phyloP scores from a whole-genome alignment of 2,888 invertebrate genomes.

The Isotomurus palustris region DNA sequence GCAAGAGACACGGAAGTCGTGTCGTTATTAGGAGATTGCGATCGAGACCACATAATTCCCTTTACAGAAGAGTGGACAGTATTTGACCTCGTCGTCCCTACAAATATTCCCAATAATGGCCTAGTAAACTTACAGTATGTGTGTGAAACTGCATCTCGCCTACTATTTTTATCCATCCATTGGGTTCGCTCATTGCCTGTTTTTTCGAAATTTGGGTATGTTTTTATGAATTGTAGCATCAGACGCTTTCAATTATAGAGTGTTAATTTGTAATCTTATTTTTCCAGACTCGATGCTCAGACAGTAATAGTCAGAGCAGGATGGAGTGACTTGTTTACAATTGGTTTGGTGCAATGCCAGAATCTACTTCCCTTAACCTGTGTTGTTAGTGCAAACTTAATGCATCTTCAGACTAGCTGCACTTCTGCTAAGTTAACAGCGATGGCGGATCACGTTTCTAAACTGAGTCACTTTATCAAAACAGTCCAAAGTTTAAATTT shows the following conservation, averaged over 20 bases:
- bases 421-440: slow-evolving; percentile 31
- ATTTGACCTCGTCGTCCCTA: slow-evolving; percentile 70
- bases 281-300: too few species aligned
- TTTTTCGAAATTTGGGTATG: slow-evolving; percentile 72
- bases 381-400: slow-evolving; percentile 38
- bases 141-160: slow-evolving; percentile 88
- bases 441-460: slow-evolving; percentile 36
- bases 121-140: slow-evolving; percentile 83
- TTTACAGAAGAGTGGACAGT: slow-evolving; percentile 65
- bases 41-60: slow-evolving; percentile 56
- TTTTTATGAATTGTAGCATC: neutral
- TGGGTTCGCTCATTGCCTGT: slow-evolving; percentile 83
- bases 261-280: too few species aligned
- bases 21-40: too few species aligned
- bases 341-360: slow-evolving; percentile 44
- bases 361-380: slow-evolving; percentile 37
- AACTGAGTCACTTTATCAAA: slow-evolving; percentile 38
- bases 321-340: slow-evolving; percentile 44
- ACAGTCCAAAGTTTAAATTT: slow-evolving; percentile 49
- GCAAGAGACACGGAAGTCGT: slow-evolving; percentile 45
- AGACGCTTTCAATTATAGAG: too few species aligned
- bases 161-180: slow-evolving; percentile 83
- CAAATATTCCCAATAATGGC: slow-evolving; percentile 65
- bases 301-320: too few species aligned
- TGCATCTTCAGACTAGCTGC: slow-evolving; percentile 37